Evolutionary conservation across 1,140 invertebrate genomes (phyloP), one percentile per base, ranked within the genome.

Genomic region (Orius laevigatus): DNA sequence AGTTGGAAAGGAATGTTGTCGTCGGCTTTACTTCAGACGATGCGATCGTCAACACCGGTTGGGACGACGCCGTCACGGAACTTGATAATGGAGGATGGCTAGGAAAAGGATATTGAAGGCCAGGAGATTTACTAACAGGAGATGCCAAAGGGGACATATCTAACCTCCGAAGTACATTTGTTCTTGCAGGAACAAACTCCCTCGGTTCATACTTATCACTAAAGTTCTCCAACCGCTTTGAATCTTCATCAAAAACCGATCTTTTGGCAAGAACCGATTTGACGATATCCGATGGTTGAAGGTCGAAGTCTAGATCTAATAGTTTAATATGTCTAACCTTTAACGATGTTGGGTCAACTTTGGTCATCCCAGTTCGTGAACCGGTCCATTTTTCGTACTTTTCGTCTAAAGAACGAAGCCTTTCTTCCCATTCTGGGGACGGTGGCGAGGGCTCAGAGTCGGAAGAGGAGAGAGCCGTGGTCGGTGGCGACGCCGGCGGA

Each of bases 231-330:
- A 97, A 67, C 8, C 93, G 70, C 61, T 94, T 90, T 10, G 82
- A 81, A 62, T 97, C 92, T 63, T 95, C 91, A 61, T 97, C 92
- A 62, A 96, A 94, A 9, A 96, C 88, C 45, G 86, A 92, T 43
- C 82, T 78, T 60, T 89, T 91, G 5, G 89, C 84, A 51, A 95
- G 68, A 42, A 97, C 74, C 10, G 85, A 87, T 58, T 90, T 88
- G 3, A 92, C 82, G 52, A 96, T 93, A 55, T 94, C 91, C 1
- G 90, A 94, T 1, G 89, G 90, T 60, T 93, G 79, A 47, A 85
- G 71, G 59, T 84, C 79, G 55, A 80, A 69, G 57, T 84, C 81
- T 36, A 85, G 66, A 53, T 84, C 79, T 15, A 81, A 66, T 33
- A 83, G 67, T 56, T 79, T 76, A 25, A 25, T 25, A 53, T 78